Percentiles rank a stretch among this genome's conserved stretches.
Conservation (phyloP, 2,888 invertebrate genomes). For the Aphelenchoides bicaudatus region DNA sequence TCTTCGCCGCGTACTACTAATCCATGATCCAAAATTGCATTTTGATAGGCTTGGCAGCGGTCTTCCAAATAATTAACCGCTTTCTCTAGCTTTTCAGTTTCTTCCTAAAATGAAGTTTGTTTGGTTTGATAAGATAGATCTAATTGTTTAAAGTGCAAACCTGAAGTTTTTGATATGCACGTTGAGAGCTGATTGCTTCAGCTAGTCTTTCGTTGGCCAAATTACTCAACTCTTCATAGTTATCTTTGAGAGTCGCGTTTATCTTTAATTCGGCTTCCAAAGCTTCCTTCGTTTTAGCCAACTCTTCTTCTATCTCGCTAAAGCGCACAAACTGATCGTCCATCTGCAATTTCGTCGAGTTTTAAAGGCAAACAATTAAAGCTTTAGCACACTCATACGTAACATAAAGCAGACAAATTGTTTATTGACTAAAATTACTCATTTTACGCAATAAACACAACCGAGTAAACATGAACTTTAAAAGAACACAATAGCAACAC, state of each 20-base stretch:
- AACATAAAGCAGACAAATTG: too few species aligned
- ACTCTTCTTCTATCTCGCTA: constrained; percentile 45
- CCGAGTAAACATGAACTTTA: too few species aligned
- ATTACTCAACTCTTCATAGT: constrained; percentile 31
- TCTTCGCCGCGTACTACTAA: constrained; percentile 48
- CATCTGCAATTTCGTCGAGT: constrained; percentile 29
- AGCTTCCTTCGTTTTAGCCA: constrained; percentile 30
- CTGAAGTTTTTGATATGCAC: constrained; percentile 44
- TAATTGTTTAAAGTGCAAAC: too few species aligned
- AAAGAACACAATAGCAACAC: too few species aligned
- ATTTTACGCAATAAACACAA: not conserved
- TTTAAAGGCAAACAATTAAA: not conserved
- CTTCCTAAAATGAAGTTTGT: constrained; percentile 26
- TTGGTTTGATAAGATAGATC: too few species aligned
- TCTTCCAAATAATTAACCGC: constrained; percentile 56
- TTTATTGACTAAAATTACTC: not conserved
- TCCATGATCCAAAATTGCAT: constrained; percentile 52
- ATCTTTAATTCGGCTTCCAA: constrained; percentile 27
- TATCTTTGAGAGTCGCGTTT: constrained; percentile 35
- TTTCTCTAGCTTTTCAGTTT: constrained; percentile 40
- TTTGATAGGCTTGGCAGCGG: constrained; percentile 48
- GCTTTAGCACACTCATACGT: too few species aligned
- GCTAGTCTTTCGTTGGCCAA: constrained; percentile 35
- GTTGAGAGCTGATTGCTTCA: constrained; percentile 47
- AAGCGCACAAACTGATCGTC: constrained; percentile 37